A percentile compares a stretch with the other conserved stretches of the same genome.
These are phyloP conservation scores for Ginglymostoma cirratum DNA, from an alignment of 2,113 vertebrate genomes.

Conservation along the genomic window DNA sequence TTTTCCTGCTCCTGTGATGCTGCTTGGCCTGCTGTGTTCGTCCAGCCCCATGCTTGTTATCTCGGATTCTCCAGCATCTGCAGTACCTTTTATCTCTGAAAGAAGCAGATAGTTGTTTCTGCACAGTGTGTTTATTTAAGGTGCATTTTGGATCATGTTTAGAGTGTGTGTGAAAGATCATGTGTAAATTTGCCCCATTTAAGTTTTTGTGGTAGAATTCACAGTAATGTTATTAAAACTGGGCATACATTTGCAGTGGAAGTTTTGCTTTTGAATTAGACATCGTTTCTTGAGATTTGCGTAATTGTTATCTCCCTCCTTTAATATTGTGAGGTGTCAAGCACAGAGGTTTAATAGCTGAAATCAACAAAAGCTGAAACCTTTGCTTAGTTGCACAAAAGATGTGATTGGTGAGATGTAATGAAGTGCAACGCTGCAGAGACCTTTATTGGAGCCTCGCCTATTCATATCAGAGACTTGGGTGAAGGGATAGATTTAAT, in stretches of 20 bases:
- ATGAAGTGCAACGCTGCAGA: background rate
- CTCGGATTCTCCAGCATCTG: no score
- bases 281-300: background rate
- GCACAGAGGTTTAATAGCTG: background rate
- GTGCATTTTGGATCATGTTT: background rate
- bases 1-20: no score
- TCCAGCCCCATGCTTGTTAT: no score
- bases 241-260: background rate
- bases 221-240: background rate
- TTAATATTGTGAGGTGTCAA: background rate
- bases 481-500: background rate
- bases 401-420: background rate
- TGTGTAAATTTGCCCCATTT: background rate
- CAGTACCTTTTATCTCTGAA: no score
- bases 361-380: background rate
- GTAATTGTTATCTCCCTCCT: background rate
- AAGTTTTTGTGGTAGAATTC: background rate
- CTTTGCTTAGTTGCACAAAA: background rate
- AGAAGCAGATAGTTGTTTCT: no score
- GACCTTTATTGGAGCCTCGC: background rate
- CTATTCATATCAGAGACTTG: background rate
- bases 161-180: background rate
- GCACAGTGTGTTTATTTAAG: background rate
- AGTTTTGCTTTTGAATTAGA: background rate
- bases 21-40: no score